Base-by-base conservation (phyloP, 2,797 vertebrate species). In the Microtus obscurus region DNA sequence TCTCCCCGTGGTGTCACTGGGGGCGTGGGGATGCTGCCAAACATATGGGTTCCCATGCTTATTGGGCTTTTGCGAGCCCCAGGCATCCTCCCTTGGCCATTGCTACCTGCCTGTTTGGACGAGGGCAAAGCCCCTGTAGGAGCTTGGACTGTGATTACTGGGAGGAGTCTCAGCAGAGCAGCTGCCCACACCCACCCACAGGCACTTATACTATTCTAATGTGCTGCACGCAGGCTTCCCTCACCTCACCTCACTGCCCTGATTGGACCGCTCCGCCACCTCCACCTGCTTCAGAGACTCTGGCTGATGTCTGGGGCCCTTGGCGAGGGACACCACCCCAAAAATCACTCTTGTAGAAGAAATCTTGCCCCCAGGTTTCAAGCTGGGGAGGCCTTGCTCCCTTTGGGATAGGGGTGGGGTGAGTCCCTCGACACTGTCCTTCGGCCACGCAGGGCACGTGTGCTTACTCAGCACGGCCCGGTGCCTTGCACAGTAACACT, bases 131-230 rank as follows among this genome's bases (percentile, higher is more conserved):
- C 40, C 45, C 0, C 25, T 1, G 9, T 37, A 3, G 2, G 80
- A 3, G 1, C 74, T 5, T 1, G 11, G 0, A 4, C 21, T 11
- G 8, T 29, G 2, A 1, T 21, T 1, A 25, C 74, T 19, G 10
- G 73, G 6, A 3, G 37, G 0, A 37, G 56, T 9, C n/a, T 43
- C 3, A 34, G 17, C 21, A 5, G 80, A 12, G 0, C 1, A 6
- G 14, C 71, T 37, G 27, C 73, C 74, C 59, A 71, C 10, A 2
- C 11, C 45, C 63, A 21, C 89, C 61, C 63, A 56, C n/a, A 1
- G 45, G n/a, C 19, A 31, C 1, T 19, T 3, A 53, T 14, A 5
- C 5, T 6, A 53, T 31, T 69, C 34, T 14, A 29, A 17, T 0
- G 34, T 67, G 88, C 74, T 21, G 43, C 21, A 5, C 7, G 25